Percentiles rank a stretch among this genome's conserved stretches.
Conservation (phyloP, 2,113 vertebrate genomes). For the Archocentrus centrarchus region DNA sequence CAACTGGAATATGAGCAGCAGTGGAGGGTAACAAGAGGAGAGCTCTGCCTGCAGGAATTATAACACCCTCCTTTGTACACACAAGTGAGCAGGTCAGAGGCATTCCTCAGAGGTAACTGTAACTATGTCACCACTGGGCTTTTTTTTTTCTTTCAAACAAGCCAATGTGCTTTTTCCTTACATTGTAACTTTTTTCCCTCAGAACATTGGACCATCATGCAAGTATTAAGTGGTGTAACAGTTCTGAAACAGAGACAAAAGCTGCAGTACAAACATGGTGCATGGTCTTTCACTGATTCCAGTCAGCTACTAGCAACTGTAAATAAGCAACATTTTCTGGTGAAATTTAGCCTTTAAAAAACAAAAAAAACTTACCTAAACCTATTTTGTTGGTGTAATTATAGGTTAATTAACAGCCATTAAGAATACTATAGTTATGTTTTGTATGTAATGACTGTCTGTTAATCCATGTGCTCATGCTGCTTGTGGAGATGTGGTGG, state of each 20-base stretch:
- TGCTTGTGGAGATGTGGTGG: no score
- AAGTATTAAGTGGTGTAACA: neutral
- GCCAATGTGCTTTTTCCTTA: constrained; percentile 13
- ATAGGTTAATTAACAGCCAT: no score
- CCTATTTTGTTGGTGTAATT: no score
- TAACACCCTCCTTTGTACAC: constrained; percentile 55
- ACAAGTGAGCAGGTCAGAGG: constrained; percentile 57
- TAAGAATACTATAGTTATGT: no score
- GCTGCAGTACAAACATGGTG: no score
- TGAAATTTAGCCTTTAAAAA: no score
- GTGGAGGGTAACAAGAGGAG: constrained; percentile 53
- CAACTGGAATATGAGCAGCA: constrained; percentile 50
- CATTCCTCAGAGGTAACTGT: constrained; percentile 37
- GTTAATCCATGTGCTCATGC: no score
- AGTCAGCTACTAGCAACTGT: no score
- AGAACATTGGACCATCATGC: neutral
- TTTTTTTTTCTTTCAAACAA: neutral
- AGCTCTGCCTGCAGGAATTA: constrained; percentile 41
- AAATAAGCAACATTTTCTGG: no score
- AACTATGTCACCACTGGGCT: neutral
- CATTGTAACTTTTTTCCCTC: neutral
- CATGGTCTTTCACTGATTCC: no score
- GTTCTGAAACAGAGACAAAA: neutral
- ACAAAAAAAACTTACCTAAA: no score
- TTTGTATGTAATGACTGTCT: no score